Conservation (phyloP, 2,113 vertebrate species). For the Engystomops pustulosus region DNA sequence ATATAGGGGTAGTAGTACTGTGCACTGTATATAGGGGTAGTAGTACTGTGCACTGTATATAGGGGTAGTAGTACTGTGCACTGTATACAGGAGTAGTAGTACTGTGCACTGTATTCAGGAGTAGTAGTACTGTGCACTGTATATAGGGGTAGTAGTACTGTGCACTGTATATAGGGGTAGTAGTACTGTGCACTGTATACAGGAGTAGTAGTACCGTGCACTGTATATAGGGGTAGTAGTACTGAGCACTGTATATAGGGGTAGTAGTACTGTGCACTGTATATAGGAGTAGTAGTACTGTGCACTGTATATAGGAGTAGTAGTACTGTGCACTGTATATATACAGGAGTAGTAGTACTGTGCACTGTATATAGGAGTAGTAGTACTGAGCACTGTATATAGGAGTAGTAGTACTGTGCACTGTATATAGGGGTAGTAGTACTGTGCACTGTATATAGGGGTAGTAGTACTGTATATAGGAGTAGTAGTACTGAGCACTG, state of each 20-base stretch:
- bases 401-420: no score
- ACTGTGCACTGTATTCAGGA: no score
- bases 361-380: no score
- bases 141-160: no score
- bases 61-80: background rate
- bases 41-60: background rate
- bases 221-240: background rate
- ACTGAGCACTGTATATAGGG: background rate
- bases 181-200: background rate
- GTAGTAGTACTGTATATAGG: background rate
- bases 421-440: background rate
- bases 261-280: background rate
- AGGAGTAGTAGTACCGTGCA: background rate
- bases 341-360: no score
- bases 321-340: background rate
- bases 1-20: background rate
- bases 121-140: background rate
- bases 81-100: background rate
- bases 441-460: background rate
- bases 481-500: background rate
- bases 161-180: no score
- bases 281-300: no score
- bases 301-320: background rate
- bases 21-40: background rate
- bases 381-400: background rate